Conservation (phyloP, 2,113 vertebrate species). For the Zootoca vivipara region DNA sequence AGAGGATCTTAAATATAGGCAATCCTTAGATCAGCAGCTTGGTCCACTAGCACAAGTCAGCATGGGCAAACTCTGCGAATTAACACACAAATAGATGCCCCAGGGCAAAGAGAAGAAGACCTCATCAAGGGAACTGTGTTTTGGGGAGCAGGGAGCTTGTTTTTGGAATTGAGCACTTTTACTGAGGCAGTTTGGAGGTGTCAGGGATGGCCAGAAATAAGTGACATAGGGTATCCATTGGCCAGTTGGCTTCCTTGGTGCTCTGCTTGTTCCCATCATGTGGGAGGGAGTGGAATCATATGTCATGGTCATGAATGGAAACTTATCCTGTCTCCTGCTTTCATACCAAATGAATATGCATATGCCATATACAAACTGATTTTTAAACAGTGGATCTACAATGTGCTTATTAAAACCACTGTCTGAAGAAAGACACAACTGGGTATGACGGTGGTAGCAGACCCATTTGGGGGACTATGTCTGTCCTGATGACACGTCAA, state of each 20-base stretch:
- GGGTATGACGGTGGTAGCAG: neutral
- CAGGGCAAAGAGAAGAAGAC: neutral
- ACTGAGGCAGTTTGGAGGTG: neutral
- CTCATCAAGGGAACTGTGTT: neutral
- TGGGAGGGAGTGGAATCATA: too few species aligned
- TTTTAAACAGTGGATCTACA: neutral
- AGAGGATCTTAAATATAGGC: too few species aligned
- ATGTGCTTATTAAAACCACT: neutral
- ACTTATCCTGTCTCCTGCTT: neutral
- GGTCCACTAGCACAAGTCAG: too few species aligned
- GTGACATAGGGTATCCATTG: too few species aligned
- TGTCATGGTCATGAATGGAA: neutral
- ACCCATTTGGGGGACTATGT: neutral
- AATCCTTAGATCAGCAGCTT: neutral
- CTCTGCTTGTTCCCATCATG: too few species aligned
- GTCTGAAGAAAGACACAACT: fast-evolving
- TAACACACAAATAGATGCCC: neutral
- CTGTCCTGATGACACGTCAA: neutral
- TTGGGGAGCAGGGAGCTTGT: neutral
- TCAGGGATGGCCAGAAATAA: neutral
- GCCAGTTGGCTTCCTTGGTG: too few species aligned
- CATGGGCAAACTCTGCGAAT: neutral
- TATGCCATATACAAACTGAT: neutral
- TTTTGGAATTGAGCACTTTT: neutral
- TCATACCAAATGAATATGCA: neutral